Conservation (phyloP, 2,888 invertebrate species). For the Pandemis cinnamomeana region DNA sequence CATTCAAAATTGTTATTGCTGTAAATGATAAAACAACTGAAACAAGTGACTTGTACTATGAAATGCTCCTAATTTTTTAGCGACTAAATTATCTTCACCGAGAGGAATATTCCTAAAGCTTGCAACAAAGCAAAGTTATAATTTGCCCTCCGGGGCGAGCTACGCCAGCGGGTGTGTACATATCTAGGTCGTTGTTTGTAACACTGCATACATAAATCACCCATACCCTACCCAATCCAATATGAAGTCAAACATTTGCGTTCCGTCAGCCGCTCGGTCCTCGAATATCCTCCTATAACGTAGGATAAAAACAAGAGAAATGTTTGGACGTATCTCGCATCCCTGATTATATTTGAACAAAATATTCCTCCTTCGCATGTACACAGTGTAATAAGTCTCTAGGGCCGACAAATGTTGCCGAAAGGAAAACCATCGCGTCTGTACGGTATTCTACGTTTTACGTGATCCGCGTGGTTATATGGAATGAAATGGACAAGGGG, state of each 20-base stretch:
- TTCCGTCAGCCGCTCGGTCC: slow-evolving; percentile 59
- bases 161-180: slow-evolving; percentile 8
- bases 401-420: slow-evolving; percentile 77
- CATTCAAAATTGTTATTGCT: neutral
- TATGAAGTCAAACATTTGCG: slow-evolving; percentile 78
- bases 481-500: slow-evolving; percentile 72
- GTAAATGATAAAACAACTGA: neutral
- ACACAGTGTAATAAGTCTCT: slow-evolving; percentile 83
- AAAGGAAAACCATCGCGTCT: slow-evolving; percentile 77
- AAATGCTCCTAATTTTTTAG: neutral
- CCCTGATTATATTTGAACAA: slow-evolving; percentile 83
- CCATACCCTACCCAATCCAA: slow-evolving; percentile 65
- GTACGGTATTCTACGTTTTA: slow-evolving; percentile 66
- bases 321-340: slow-evolving; percentile 74
- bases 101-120: neutral
- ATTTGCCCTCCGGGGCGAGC: slow-evolving; percentile 10
- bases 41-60: neutral
- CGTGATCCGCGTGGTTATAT: slow-evolving; percentile 73
- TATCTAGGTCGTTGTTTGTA: slow-evolving; percentile 36
- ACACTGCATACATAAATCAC: slow-evolving; percentile 45
- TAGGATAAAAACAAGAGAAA: slow-evolving; percentile 76
- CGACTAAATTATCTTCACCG: neutral
- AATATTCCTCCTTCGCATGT: slow-evolving; percentile 78
- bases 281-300: slow-evolving; percentile 64
- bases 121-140: slow-evolving; percentile 29